Evolutionary conservation across 1,140 invertebrate genomes (phyloP).

Genomic region (Tetramorium simillimum): DNA sequence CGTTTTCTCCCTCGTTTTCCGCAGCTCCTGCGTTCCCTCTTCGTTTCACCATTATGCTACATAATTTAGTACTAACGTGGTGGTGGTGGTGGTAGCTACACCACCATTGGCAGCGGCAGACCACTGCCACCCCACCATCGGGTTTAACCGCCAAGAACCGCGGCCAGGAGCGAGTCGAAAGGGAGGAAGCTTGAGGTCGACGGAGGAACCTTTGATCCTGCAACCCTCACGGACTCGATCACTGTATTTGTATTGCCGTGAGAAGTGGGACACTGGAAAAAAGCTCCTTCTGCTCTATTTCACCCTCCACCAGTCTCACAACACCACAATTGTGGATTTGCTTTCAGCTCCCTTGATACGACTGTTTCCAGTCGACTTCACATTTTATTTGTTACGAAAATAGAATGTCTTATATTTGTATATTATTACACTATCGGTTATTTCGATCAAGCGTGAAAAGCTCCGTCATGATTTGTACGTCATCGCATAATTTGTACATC

Average conservation of each 20-base stretch:
- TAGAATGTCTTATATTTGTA: constrained; percentile 13
- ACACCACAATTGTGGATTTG: constrained; percentile 59
- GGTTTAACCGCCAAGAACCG: constrained; percentile 72
- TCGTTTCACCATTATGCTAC: constrained; percentile 76
- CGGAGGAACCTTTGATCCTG: constrained; percentile 76
- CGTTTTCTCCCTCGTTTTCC: constrained; percentile 40
- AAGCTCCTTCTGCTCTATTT: constrained; percentile 43
- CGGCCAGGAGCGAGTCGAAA: constrained; percentile 41
- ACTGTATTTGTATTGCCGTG: constrained; percentile 71
- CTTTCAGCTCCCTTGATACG: constrained; percentile 33
- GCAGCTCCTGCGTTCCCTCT: constrained; percentile 14
- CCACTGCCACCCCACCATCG: constrained; percentile 65
- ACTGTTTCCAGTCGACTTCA: constrained; percentile 28
- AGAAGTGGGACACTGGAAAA: constrained; percentile 73
- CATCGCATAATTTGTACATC: background rate
- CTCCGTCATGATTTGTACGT: background rate
- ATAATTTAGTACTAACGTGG: constrained; percentile 80
- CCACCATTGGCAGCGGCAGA: constrained; percentile 67
- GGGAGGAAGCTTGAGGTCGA: constrained; percentile 59
- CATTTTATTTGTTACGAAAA: constrained; percentile 33
- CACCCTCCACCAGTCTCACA: constrained; percentile 20
- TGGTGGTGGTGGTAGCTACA: constrained; percentile 55
- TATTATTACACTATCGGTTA: background rate
- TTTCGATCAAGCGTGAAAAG: background rate
- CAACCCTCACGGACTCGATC: constrained; percentile 51